Evolutionary conservation across 2,113 vertebrate species (phyloP), one percentile per base, ranked within the genome.

Genomic region (Nicator chloris): DNA sequence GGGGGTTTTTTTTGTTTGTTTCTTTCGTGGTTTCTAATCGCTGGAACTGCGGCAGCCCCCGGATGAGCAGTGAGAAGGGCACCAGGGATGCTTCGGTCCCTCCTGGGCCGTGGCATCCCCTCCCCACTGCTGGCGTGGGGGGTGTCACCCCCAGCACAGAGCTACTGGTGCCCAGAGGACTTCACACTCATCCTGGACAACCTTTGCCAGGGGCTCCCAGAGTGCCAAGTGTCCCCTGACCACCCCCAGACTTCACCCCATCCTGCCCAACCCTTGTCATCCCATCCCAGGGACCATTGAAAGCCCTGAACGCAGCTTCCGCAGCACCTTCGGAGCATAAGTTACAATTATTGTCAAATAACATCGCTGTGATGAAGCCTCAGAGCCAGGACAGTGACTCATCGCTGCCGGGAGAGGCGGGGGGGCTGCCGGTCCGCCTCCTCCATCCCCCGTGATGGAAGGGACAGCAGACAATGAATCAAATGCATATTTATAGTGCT

Each of bases 401-500:
- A 40, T 42, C 75, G 7, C 82, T 57, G 87, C 83, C 37, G 60
- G 56, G 63, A 79, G 57, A 72, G 19, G 35, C 0, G 11, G 19
- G 51, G 68, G 37, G 24, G 56, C 33, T 40, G 77, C 54, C 13
- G 17, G 27, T 18, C 15, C 2, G 1, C 68, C 19, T 69, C 30
- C 54, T 73, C 84, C 20, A 0, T 61, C 33, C 54, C 78, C 23
- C 1, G 5, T n/a, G 66, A 81, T 50, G 39, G 77, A 89, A 66
- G 56, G 77, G 30, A 73, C 49, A 2, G 53, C 72, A 88, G 89
- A 57, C 65, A 61, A 68, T 94, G 95, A 96, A 90, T 96, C 94
- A 95, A 88, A 80, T 20, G 60, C 16, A 7, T 81, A 95, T 96
- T 94, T 96, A 93, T 90, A 92, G 95, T 6, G 45, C 40, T 45